Base-by-base conservation (phyloP, 2,888 invertebrate genomes). In the Hipparchia sbordonii region DNA sequence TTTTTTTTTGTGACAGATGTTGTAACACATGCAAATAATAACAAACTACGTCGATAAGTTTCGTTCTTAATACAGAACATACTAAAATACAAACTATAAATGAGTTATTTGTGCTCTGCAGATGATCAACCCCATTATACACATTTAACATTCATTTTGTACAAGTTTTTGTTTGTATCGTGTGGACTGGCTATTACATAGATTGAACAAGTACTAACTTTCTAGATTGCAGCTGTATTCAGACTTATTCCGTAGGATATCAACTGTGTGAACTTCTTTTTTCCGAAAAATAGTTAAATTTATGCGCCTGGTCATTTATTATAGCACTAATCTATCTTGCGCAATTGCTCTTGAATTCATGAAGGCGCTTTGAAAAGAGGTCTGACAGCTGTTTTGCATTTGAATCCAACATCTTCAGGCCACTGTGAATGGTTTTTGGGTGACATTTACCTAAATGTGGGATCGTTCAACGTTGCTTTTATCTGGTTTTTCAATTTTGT, bases 341-440 rank as follows among this genome's bases (percentile, higher is more conserved):
- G 10, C 10, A 52, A 13, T 65, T 52, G 65, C 51, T 65, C 6
- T 67, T 52, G 33, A 61, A 70, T 56, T 45, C 8, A 6, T 12
- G 52, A 33, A 65, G 52, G 65, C 65, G 52, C 13, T 6, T 65
- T 65, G 33, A 52, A 65, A 23, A 33, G 52, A 65, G 65, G 65
- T 52, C 52, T 52, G 65, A 65, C 52, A 65, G 33, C 51, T 65
- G 52, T 33, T 65, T 65, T 51, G 33, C 65, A 65, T 65, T 52
- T 65, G 51, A 65, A 65, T 59, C 51, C 23, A 48, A 12, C 23
- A 60, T 60, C 59, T 12, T 39, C 23, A 39, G 59, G 23, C 33
- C 54, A 1, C 8, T 9, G 10, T 33, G 39, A 8, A 60, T 33
- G 33, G 5, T 9, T 60, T 60, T 9, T 60, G 12, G 10, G 59